Percentiles rank a stretch among this genome's conserved stretches.
Evolutionary conservation across 2,797 vertebrate genomes (phyloP).

Genomic region (Columba guinea): DNA sequence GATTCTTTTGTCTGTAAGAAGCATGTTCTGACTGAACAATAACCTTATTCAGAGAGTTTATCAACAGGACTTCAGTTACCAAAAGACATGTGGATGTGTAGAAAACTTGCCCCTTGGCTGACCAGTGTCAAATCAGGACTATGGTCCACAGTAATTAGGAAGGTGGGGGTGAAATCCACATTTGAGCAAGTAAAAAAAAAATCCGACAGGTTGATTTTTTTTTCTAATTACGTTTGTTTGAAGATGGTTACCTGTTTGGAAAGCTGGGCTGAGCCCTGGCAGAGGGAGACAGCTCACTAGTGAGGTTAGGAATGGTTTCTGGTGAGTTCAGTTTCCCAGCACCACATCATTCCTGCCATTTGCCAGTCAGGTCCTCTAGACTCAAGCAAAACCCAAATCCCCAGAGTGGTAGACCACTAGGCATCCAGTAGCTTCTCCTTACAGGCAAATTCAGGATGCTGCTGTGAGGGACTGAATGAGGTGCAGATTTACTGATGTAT

Average conservation of each 20-base stretch:
- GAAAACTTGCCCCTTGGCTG: not conserved
- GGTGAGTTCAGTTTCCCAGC: not conserved
- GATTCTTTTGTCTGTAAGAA: not conserved
- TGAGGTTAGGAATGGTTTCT: not conserved
- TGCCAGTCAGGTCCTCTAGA: not conserved
- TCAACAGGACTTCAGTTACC: not conserved
- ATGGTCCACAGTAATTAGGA: not conserved
- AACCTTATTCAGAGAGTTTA: not conserved
- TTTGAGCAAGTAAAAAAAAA: not conserved
- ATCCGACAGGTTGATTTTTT: not conserved
- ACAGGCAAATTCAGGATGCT: not conserved
- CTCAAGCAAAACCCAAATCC: not conserved
- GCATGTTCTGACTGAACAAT: not conserved
- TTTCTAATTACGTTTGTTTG: not conserved
- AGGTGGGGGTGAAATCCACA: not conserved
- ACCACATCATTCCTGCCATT: not conserved
- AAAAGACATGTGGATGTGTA: not conserved
- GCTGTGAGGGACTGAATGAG: not conserved
- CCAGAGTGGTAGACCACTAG: not conserved
- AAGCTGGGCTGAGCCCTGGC: not conserved
- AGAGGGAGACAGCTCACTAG: not conserved
- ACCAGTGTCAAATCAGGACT: not conserved
- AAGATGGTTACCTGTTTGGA: not conserved
- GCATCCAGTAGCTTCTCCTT: not conserved
- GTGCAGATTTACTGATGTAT: not conserved